A percentile compares a stretch with the other conserved stretches of the same genome.
Evolutionary conservation across 2,888 invertebrate genomes (phyloP).

Genomic region (Macroteleia sp.): DNA sequence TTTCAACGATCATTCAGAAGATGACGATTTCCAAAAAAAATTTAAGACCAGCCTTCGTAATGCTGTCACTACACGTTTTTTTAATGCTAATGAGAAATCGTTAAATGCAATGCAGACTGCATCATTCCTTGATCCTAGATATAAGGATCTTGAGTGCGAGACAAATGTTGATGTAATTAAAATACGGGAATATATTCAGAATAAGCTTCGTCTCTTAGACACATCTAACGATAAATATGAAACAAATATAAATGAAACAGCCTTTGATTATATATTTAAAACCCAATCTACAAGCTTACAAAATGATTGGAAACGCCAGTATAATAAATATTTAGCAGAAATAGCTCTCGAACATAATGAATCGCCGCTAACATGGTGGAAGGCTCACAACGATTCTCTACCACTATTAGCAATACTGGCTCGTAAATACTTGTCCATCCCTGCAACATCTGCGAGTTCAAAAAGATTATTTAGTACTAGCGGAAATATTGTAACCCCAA

Average conservation of each 20-base stretch:
- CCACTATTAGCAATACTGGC: neutral
- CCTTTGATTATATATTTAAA: constrained; percentile 19
- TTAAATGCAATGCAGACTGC: constrained; percentile 2
- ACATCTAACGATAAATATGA: neutral
- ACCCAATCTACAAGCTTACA: neutral
- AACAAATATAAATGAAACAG: constrained; percentile 7
- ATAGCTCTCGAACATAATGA: constrained; percentile 4
- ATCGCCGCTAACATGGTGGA: neutral
- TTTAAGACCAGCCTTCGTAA: neutral
- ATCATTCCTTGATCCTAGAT: constrained; percentile 16
- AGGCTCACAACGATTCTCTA: neutral
- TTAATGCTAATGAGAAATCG: neutral
- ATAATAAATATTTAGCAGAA: constrained; percentile 19
- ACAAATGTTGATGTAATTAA: neutral
- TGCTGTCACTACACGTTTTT: neutral
- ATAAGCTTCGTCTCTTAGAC: neutral
- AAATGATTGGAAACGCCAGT: neutral
- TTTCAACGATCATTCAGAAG: neutral
- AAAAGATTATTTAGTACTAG: neutral
- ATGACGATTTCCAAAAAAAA: neutral
- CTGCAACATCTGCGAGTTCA: neutral
- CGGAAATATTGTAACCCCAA: constrained; percentile 19
- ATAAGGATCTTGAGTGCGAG: constrained; percentile 3
- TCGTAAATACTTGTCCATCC: neutral
- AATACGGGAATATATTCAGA: constrained; percentile 7